phyloP scores from a whole-genome alignment of 2,888 invertebrate species.

The Anthrax anthrax region DNA sequence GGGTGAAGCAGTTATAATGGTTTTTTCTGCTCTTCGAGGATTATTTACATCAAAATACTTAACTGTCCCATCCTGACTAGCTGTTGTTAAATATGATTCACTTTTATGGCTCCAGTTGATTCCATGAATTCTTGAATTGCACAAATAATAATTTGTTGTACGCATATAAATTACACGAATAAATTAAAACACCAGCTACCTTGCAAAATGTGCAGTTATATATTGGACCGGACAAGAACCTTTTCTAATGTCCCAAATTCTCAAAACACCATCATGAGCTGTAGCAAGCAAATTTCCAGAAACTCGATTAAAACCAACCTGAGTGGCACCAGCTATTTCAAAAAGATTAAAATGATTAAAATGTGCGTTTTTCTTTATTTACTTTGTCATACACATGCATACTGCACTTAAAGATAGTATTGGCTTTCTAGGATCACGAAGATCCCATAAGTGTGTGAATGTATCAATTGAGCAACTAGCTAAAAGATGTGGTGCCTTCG shows the following conservation, averaged over 20 bases:
- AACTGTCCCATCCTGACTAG: slow-evolving; percentile 89
- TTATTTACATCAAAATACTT: slow-evolving; percentile 87
- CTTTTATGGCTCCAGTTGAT: slow-evolving; percentile 85
- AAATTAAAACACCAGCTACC: neutral
- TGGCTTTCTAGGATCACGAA: slow-evolving; percentile 72
- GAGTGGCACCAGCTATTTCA: slow-evolving; percentile 74
- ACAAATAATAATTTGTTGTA: slow-evolving; percentile 20
- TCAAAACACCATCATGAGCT: slow-evolving; percentile 89
- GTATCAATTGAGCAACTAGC: slow-evolving; percentile 91
- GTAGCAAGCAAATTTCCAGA: slow-evolving; percentile 76
- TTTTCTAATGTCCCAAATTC: slow-evolving; percentile 91
- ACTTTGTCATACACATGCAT: slow-evolving; percentile 41
- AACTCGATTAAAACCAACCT: slow-evolving; percentile 86
- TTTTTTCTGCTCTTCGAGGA: slow-evolving; percentile 69
- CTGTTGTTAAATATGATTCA: slow-evolving; percentile 75
- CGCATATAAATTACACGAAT: neutral
- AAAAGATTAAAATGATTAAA: neutral
- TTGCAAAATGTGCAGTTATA: slow-evolving; percentile 75
- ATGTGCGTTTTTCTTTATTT: neutral
- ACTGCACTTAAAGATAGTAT: slow-evolving; percentile 74
- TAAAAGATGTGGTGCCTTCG: slow-evolving; percentile 54
- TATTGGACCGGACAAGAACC: slow-evolving; percentile 76
- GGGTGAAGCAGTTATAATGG: slow-evolving; percentile 64
- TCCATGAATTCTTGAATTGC: slow-evolving; percentile 60
- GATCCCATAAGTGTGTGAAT: slow-evolving; percentile 87